Evolutionary conservation across 2,797 vertebrate genomes (phyloP).

Genomic region (Cetoscarus ocellatus): DNA sequence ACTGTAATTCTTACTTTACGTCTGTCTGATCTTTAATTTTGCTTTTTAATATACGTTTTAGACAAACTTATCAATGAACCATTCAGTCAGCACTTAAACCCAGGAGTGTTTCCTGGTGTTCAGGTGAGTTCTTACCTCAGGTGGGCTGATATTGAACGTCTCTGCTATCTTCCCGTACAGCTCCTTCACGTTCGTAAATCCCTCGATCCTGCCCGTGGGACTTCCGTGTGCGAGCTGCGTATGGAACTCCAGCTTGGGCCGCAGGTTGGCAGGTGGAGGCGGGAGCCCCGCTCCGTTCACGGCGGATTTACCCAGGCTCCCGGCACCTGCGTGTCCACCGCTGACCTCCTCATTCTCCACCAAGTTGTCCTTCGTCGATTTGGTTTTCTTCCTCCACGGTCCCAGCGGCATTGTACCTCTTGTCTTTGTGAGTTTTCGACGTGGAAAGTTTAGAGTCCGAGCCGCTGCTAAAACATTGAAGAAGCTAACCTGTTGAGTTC

Average conservation of each 20-base stretch:
- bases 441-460: conserved; percentile 38
- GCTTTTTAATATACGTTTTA: no score
- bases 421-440: neutral
- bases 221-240: conserved; percentile 97
- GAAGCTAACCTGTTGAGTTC: conserved; percentile 74
- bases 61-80: no score
- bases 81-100: conserved; percentile 24
- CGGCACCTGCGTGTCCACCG: conserved; percentile 76
- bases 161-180: conserved; percentile 89
- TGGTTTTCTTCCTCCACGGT: conserved; percentile 85
- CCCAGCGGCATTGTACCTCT: conserved; percentile 89
- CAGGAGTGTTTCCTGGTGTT: accelerated
- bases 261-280: conserved; percentile 76
- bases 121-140: conserved; percentile 82
- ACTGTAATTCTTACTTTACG: no score
- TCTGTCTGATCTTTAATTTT: no score
- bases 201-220: conserved; percentile 93
- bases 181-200: conserved; percentile 91
- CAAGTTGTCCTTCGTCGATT: conserved; percentile 85
- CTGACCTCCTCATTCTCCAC: conserved; percentile 89
- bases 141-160: conserved; percentile 85
- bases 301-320: conserved; percentile 68
- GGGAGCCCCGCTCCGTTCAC: conserved; percentile 80
- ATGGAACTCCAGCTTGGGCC: conserved; percentile 91
- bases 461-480: conserved; percentile 71